Evolutionary conservation across 2,888 invertebrate genomes (phyloP), one percentile per base, ranked within the genome.

Genomic region (Patella pellucida): DNA sequence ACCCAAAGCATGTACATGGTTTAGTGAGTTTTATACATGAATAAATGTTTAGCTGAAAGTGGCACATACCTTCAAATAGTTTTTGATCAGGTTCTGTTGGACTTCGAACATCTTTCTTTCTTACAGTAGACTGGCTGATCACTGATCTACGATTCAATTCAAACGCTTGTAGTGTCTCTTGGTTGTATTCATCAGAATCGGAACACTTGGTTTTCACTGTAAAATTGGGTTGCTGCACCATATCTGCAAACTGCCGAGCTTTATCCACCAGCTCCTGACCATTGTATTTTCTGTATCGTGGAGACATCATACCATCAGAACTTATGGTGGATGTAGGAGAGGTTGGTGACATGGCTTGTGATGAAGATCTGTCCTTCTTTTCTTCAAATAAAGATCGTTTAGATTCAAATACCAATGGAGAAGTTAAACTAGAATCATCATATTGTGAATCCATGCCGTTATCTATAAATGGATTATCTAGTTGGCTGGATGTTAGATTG

Each of bases 81-180:
- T 41, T 62, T 4, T 62, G 19, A 19, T 62, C 62, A 23, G 62
- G 62, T 62, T 62, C 62, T 19, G 62, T 62, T 19, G 62, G 62
- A 62, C 62, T 62, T 9, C 62, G 62, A 23, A 62, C 62, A 62
- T 62, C 62, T 62, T 62, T 62, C 62, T 62, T 62, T 62, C 16
- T 62, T 14, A 62, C 23, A 11, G 62, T 62, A 2, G 62, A 62
- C 62, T 23, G 19, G 14, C 62, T 62, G 19, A 62, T 62, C 19
- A 62, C 62, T 11, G 62, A 62, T 62, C 62, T 62, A 23, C 62
- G 19, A 23, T 62, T 62, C 23, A 62, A 23, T 62, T 62, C 62
- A 62, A 62, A 62, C 14, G 4, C 62, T 62, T 62, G 62, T 14
- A 62, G 19, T 12, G 62, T 62, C 14, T 62, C 62, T 62, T 62